Base-by-base conservation (phyloP, 1,140 invertebrate species). In the Hylaeus volcanicus region DNA sequence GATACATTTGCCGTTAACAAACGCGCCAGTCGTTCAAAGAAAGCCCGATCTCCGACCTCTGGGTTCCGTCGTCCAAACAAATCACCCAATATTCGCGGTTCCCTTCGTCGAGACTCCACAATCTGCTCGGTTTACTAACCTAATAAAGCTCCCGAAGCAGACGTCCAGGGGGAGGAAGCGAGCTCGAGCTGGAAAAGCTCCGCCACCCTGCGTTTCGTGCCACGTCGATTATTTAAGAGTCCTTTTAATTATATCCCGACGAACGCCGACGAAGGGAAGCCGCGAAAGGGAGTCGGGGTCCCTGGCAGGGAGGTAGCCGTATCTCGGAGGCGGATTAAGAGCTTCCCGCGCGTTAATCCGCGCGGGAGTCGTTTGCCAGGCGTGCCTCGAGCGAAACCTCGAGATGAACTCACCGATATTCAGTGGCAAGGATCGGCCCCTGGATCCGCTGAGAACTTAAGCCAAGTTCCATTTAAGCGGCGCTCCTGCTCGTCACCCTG, bases 401-500 rank as follows among this genome's bases (percentile, higher is more conserved):
- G 51, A n/a, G 70, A 60, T 71, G 63, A 85, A 85, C 74, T 82
- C 77, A 60, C 63, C 83, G 75, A 82, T 85, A 86, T 85, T 66
- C 75, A 79, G 68, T 79, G 37, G 56, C 78, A 63, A 71, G 84
- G 80, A 79, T 86, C 83, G 83, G 11, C 51, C 51, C 51, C 66
- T 43, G 73, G 68, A 82, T 82, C 71, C 74, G 79, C 69, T 69
- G 84, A 85, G 76, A 85, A 86, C 80, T 86, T 86, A 64, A 84
- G 74, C 81, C 79, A 86, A 88, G 71, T 88, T 87, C 86, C 86
- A 81, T 82, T 87, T 86, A 80, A 87, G 77, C 85, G 77, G 77
- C 74, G 69, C 60, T 79, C 74, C 69, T 72, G 58, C 76, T 56
- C 58, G 63, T 77, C 81, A 56, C 4, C 68, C 61, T 39, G 15